Evolutionary conservation across 2,113 vertebrate species (phyloP), one percentile per base, ranked within the genome.

Genomic region (Craseonycteris thonglongyai): DNA sequence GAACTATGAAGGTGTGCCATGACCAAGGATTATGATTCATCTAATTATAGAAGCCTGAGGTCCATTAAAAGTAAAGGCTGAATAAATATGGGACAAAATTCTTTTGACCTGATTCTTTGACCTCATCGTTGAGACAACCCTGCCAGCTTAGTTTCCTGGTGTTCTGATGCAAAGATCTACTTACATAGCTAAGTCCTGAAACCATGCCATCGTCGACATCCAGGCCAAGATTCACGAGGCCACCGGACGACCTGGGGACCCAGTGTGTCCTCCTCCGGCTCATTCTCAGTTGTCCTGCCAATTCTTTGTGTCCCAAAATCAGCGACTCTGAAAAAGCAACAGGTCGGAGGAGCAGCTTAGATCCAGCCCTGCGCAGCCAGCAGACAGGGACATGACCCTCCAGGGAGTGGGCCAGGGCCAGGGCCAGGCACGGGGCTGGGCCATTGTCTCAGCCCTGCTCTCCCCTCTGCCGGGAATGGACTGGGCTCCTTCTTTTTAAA

Each of bases 131-230:
- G 66, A 35, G 40, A 74, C 24, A 2, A 42, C 11, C 13, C 28
- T 61, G 45, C 33, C 12, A 14, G 9, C 65, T 59, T 21, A 26
- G 5, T 68, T 68, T 63, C 74, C 49, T 30, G 69, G 22, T 6
- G 42, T 35, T 38, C 49, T 33, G 33, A 56, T 24, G 35, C 13
- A 15, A 51, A 91, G 49, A 56, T 76, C 33, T 87, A 83, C 86
- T 97, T 96, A 92, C 92, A 1, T 96, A 96, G 94, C 72, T 75
- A 35, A 86, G 65, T 33, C 72, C 76, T 10, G 19, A 91, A 81
- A 95, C 49, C 63, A 26, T 8, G 11, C 87, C 94, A 16, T 92
- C 88, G 28, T 88, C 42, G 33, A 65, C 0, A 4, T 12, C 9
- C 75, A 91, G 82, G 51, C 96, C 33, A 1, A 96, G 90, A 81